Percentiles rank a stretch among this genome's conserved stretches.
phyloP scores from a whole-genome alignment of 2,797 vertebrate species.

The Vireo griseus region DNA sequence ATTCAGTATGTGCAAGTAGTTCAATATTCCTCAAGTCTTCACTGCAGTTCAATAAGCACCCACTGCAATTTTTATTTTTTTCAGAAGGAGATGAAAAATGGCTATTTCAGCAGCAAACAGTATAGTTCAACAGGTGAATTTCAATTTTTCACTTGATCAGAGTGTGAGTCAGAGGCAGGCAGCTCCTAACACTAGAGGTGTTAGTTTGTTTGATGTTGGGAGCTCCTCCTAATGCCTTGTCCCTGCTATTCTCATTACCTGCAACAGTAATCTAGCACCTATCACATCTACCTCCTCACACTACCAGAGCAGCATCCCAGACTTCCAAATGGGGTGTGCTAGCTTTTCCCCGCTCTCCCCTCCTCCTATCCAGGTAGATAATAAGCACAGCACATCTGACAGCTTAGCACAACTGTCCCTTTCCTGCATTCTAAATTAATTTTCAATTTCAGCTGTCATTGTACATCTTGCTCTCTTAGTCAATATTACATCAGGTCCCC shows the following conservation, averaged over 20 bases:
- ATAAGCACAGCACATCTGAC: neutral
- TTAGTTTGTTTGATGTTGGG: neutral
- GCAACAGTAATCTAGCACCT: neutral
- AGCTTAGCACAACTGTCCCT: neutral
- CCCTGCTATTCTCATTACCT: neutral
- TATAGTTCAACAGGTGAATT: neutral
- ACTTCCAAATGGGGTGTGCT: neutral
- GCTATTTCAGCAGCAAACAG: neutral
- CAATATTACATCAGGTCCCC: neutral
- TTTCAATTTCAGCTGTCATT: neutral
- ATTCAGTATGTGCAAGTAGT: neutral
- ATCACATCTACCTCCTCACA: neutral
- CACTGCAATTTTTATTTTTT: neutral
- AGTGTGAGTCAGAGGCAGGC: neutral
- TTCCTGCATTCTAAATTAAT: neutral
- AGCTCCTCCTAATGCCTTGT: neutral
- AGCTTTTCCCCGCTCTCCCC: neutral
- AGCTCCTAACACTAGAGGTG: neutral
- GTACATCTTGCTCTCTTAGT: neutral
- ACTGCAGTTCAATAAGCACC: neutral
- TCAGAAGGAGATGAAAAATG: neutral
- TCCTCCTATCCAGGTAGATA: neutral
- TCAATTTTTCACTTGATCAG: neutral
- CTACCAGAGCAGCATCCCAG: neutral
- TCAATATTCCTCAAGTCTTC: neutral